Conservation (phyloP, 2,888 invertebrate species). For the Caenorhabditis zanzibari region DNA sequence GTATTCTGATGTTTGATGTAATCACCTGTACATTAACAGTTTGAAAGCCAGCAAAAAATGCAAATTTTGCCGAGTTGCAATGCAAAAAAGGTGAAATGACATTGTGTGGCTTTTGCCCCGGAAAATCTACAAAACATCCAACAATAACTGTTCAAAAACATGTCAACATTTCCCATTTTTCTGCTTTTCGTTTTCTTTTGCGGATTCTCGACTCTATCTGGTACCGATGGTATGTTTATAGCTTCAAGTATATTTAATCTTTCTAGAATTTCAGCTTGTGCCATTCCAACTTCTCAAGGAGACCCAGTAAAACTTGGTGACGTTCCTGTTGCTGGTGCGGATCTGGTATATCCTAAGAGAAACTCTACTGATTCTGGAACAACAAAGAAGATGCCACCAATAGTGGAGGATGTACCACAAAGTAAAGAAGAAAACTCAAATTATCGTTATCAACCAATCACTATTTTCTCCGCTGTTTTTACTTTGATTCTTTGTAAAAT, state of each 20-base stretch:
- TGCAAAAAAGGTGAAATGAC: slow-evolving; percentile 27
- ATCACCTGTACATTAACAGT: neutral
- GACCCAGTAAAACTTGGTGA: slow-evolving; percentile 14
- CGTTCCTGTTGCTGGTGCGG: neutral
- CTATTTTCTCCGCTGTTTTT: slow-evolving; percentile 25
- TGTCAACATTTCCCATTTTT: slow-evolving; percentile 12
- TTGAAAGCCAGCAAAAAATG: slow-evolving; percentile 22
- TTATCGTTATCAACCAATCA: slow-evolving; percentile 19
- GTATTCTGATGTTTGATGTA: neutral
- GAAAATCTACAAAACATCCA: slow-evolving; percentile 5
- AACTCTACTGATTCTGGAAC: neutral
- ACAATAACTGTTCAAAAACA: neutral
- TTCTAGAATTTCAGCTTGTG: slow-evolving; percentile 3
- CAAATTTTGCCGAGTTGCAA: slow-evolving; percentile 15
- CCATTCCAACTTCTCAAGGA: neutral
- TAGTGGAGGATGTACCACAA: neutral
- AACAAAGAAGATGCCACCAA: neutral
- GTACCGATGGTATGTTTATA: slow-evolving; percentile 4
- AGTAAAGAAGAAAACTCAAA: slow-evolving; percentile 7
- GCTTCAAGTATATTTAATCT: neutral
- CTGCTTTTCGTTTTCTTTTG: neutral
- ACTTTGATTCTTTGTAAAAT: slow-evolving; percentile 33
- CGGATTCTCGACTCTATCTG: slow-evolving; percentile 2
- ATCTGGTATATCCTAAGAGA: slow-evolving; percentile 4
- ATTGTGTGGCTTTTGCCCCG: slow-evolving; percentile 13